These are phyloP conservation scores for Lordiphosa stackelbergi DNA, from an alignment of 1,140 invertebrate species.

Conservation along the genomic window DNA sequence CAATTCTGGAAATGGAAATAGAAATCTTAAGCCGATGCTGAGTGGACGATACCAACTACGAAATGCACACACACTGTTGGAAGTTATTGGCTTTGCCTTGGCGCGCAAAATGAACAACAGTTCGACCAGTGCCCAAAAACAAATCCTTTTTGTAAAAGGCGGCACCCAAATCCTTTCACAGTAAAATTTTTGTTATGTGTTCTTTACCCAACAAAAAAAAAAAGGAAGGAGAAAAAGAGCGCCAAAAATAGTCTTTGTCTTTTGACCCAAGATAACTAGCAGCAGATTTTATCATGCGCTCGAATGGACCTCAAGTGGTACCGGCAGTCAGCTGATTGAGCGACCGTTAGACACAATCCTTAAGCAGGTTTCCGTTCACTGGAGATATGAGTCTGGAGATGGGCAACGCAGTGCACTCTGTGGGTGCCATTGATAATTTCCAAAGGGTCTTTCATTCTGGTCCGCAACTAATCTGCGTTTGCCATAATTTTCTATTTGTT, in stretches of 20 bases:
- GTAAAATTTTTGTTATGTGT: slow-evolving; percentile 36
- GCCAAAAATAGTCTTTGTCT: slow-evolving; percentile 58
- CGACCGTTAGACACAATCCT: slow-evolving; percentile 34
- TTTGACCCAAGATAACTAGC: slow-evolving; percentile 37
- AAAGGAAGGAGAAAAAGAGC: slow-evolving; percentile 46
- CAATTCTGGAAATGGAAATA: slow-evolving; percentile 51
- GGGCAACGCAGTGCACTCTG: slow-evolving; percentile 9
- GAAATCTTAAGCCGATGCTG: slow-evolving; percentile 60
- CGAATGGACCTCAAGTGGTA: slow-evolving; percentile 57
- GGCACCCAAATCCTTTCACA: slow-evolving; percentile 54
- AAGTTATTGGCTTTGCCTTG: slow-evolving; percentile 56
- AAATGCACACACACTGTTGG: slow-evolving; percentile 54
- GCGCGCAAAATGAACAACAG: slow-evolving; percentile 58
- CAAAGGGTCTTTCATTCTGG: slow-evolving; percentile 26
- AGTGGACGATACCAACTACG: slow-evolving; percentile 59
- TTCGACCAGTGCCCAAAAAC: slow-evolving; percentile 4
- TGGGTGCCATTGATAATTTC: slow-evolving; percentile 60
- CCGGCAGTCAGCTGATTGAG: slow-evolving; percentile 59
- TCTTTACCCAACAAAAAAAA: slow-evolving; percentile 3
- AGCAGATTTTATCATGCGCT: slow-evolving; percentile 57
- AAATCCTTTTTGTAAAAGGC: slow-evolving; percentile 60
- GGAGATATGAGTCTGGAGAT: slow-evolving; percentile 59
- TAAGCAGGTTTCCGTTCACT: slow-evolving; percentile 42
- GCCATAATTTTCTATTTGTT: slow-evolving; percentile 55
- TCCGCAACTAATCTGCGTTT: slow-evolving; percentile 66